These are phyloP conservation scores for Agrypnia vestita DNA, from an alignment of 1,140 invertebrate genomes.

Conservation along the genomic window DNA sequence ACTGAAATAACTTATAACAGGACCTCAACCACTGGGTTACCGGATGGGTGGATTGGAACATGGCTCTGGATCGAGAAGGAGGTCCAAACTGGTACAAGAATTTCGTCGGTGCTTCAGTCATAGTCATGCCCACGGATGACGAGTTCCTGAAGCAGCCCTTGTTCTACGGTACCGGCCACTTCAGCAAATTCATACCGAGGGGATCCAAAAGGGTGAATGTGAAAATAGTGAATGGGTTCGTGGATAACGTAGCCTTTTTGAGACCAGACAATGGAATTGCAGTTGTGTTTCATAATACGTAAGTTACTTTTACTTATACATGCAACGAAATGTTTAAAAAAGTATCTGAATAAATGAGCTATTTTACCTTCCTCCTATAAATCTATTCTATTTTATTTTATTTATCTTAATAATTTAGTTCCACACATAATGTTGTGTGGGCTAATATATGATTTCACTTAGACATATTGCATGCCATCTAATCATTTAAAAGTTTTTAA, in stretches of 20 bases:
- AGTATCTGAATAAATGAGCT: background rate
- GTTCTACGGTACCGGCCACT: slow-evolving; percentile 90
- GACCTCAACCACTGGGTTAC: slow-evolving; percentile 81
- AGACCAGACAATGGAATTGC: slow-evolving; percentile 72
- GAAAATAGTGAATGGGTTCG: slow-evolving; percentile 58
- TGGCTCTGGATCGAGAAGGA: slow-evolving; percentile 83
- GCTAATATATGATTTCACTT: too few relatives aligned
- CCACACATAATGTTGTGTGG: too few relatives aligned
- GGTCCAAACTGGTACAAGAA: slow-evolving; percentile 89
- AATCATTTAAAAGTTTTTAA: too few relatives aligned
- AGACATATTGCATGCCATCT: background rate
- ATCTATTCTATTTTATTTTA: background rate
- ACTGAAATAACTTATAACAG: slow-evolving; percentile 66
- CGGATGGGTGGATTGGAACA: slow-evolving; percentile 94
- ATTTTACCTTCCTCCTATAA: background rate
- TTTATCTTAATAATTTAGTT: too few relatives aligned
- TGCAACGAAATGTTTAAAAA: background rate
- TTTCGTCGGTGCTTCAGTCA: slow-evolving; percentile 84
- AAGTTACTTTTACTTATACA: slow-evolving; percentile 64
- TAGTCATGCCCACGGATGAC: slow-evolving; percentile 77
- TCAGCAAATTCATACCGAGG: slow-evolving; percentile 79
- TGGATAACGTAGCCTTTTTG: slow-evolving; percentile 66
- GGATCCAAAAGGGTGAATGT: slow-evolving; percentile 74
- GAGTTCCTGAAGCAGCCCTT: slow-evolving; percentile 93
- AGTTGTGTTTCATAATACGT: slow-evolving; percentile 79